phyloP scores from a whole-genome alignment of 2,113 vertebrate genomes.

The Pyrgilauda ruficollis region DNA sequence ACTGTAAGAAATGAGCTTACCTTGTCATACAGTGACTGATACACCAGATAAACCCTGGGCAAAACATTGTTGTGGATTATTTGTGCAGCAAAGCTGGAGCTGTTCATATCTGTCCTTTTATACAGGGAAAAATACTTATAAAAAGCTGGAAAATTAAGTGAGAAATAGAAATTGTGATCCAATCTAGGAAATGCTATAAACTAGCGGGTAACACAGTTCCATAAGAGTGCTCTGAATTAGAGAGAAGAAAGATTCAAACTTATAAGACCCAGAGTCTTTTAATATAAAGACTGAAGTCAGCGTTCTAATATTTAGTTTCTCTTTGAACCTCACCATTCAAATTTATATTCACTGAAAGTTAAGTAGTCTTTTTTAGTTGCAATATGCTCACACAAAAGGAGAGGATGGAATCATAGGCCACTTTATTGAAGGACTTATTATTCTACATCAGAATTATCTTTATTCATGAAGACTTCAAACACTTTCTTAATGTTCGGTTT shows the following conservation, averaged over 20 bases:
- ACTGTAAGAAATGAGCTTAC: neutral
- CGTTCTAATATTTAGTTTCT: neutral
- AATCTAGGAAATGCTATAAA: neutral
- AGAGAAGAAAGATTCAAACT: neutral
- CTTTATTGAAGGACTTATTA: neutral
- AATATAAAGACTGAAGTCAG: neutral
- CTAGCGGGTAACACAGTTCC: neutral
- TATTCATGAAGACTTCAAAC: constrained; percentile 15
- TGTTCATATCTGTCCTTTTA: neutral
- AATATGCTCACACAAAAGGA: neutral
- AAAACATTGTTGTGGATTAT: neutral
- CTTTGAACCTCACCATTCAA: constrained; percentile 8
- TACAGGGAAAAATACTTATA: neutral
- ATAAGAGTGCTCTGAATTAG: neutral
- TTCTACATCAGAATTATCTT: constrained; percentile 20
- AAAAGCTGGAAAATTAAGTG: neutral
- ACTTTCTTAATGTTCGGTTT: neutral
- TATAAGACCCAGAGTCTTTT: neutral
- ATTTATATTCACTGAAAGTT: neutral
- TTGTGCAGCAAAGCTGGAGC: neutral
- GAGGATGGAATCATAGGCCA: neutral
- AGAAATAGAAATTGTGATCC: neutral
- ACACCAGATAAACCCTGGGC: neutral
- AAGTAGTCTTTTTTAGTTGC: neutral
- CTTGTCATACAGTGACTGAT: neutral